Conservation (phyloP, 2,888 invertebrate genomes). For the Eucera pruinosa region DNA sequence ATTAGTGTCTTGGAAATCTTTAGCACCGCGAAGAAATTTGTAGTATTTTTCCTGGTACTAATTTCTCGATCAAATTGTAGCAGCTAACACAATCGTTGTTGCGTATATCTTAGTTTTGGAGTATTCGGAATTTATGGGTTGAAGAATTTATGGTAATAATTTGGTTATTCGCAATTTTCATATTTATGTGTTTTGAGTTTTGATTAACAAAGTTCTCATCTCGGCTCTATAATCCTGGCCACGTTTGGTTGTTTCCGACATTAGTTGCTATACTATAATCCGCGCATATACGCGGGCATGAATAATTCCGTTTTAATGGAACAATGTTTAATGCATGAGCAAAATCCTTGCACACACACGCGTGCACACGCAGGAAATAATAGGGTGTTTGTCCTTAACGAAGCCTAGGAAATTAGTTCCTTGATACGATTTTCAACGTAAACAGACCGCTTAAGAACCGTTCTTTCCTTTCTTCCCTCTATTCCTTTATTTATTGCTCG, state of each 20-base stretch:
- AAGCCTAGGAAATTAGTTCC: constrained; percentile 23
- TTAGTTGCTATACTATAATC: constrained; percentile 2
- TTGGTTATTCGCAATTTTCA: too few species aligned
- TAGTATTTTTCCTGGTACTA: too few species aligned
- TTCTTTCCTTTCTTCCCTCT: background rate
- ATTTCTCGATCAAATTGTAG: too few species aligned
- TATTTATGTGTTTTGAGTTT: too few species aligned
- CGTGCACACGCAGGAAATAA: background rate
- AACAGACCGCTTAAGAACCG: constrained; percentile 17
- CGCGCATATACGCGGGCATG: constrained; percentile 28
- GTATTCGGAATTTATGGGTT: too few species aligned
- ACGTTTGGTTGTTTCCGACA: background rate
- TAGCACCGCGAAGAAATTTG: too few species aligned
- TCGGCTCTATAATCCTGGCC: too few species aligned
- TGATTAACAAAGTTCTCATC: background rate
- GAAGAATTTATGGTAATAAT: too few species aligned
- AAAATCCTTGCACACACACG: constrained; percentile 14
- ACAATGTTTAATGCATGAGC: constrained; percentile 34
- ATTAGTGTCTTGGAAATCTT: too few species aligned
- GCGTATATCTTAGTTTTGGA: too few species aligned
- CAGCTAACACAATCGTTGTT: too few species aligned
- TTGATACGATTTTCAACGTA: constrained; percentile 14
- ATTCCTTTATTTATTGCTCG: too few species aligned
- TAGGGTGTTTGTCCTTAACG: constrained; percentile 23
- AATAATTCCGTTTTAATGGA: constrained; percentile 41